Evolutionary conservation across 2,113 vertebrate genomes (phyloP).

Genomic region (Acinonyx jubatus): DNA sequence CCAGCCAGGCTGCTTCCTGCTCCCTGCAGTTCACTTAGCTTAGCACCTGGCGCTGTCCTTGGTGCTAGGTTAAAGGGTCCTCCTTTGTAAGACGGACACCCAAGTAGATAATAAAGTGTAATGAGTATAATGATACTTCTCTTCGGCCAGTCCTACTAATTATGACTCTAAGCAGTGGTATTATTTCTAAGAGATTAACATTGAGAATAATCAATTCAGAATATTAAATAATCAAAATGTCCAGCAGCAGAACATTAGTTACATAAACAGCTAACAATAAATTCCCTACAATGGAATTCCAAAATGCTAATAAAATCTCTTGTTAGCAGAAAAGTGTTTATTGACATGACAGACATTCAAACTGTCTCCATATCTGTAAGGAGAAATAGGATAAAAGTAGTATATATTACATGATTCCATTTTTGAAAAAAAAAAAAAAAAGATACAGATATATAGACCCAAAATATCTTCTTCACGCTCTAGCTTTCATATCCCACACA

Average conservation of each 20-base stretch:
- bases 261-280: background rate
- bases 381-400: background rate
- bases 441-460: background rate
- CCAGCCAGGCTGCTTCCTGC: background rate
- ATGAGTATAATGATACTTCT: background rate
- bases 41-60: background rate
- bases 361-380: background rate
- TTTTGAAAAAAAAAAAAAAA: background rate
- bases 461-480: background rate
- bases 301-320: background rate
- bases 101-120: background rate
- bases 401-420: background rate
- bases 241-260: background rate
- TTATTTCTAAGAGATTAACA: background rate
- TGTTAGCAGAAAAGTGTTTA: background rate
- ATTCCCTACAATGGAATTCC: background rate
- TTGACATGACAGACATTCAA: background rate
- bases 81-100: background rate
- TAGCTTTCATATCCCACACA: background rate
- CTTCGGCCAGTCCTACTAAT: background rate
- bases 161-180: background rate
- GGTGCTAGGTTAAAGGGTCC: background rate
- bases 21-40: background rate
- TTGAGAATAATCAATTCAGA: background rate
- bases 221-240: conserved; percentile 5